These are phyloP conservation scores for Nibea coibor DNA, from an alignment of 2,113 vertebrate species.

Conservation along the genomic window DNA sequence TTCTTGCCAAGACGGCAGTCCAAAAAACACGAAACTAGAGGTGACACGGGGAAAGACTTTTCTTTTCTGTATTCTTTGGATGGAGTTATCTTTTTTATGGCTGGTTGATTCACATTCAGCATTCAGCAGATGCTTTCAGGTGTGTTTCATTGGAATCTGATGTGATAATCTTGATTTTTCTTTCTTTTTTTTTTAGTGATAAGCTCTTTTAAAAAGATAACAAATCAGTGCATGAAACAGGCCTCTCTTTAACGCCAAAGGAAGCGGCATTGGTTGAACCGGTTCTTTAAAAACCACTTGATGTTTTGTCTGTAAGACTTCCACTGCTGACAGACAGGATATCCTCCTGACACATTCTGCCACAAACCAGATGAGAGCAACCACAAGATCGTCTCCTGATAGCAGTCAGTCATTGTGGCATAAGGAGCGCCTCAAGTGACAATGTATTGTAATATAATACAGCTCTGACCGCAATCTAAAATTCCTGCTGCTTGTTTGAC, in stretches of 20 bases:
- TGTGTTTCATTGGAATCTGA: too few species aligned
- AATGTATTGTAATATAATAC: not conserved
- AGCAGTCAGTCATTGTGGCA: not conserved
- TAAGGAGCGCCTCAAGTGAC: not conserved
- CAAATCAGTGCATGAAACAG: not conserved
- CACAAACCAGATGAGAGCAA: constrained; percentile 40
- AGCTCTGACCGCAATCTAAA: not conserved
- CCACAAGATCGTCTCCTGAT: constrained; percentile 47
- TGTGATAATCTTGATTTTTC: not conserved
- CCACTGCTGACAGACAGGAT: constrained; percentile 57
- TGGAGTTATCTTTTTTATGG: not conserved
- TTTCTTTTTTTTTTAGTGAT: not conserved
- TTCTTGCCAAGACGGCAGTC: too few species aligned
- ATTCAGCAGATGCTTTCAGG: not conserved
- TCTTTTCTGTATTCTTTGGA: too few species aligned
- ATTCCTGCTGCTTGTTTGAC: not conserved
- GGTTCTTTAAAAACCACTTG: constrained; percentile 19
- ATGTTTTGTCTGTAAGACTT: constrained; percentile 40
- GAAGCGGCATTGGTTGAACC: constrained; percentile 8
- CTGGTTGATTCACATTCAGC: not conserved
- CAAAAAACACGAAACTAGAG: not conserved
- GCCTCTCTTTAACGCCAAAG: not conserved
- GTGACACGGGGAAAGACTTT: too few species aligned
- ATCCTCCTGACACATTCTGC: constrained; percentile 52
- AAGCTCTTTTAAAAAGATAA: not conserved